phyloP scores from a whole-genome alignment of 2,113 vertebrate species.

The Aldabrachelys gigantea region DNA sequence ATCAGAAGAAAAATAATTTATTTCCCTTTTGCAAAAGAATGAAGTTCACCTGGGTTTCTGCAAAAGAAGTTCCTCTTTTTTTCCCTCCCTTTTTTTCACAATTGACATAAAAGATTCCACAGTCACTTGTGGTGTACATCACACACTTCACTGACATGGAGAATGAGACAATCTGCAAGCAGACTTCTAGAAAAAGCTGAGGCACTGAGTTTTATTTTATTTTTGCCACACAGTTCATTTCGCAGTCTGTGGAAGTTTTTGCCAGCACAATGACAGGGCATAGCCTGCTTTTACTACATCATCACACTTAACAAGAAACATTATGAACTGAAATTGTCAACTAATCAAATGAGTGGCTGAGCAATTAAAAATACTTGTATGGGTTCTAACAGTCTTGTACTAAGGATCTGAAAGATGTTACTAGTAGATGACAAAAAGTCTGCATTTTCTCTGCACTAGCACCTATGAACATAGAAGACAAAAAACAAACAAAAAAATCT shows the following conservation, averaged over 20 bases:
- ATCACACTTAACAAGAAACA: background rate
- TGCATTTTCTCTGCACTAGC: background rate
- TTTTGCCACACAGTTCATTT: slow-evolving; percentile 22
- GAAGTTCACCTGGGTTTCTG: slow-evolving; percentile 52
- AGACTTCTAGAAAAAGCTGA: slow-evolving; percentile 26
- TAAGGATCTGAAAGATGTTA: background rate
- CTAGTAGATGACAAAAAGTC: background rate
- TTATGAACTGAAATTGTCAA: slow-evolving; percentile 1
- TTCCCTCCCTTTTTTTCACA: rapidly evolving
- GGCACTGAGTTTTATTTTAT: background rate
- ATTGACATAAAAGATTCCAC: slow-evolving; percentile 14
- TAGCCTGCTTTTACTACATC: background rate
- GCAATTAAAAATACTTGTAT: background rate
- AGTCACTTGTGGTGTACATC: slow-evolving; percentile 21
- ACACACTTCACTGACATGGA: background rate
- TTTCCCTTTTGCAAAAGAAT: slow-evolving; percentile 56
- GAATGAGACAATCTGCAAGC: slow-evolving; percentile 19
- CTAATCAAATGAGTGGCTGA: slow-evolving; percentile 21
- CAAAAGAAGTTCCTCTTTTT: background rate
- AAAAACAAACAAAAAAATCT: background rate
- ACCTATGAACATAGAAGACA: rapidly evolving
- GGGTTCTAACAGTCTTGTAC: background rate
- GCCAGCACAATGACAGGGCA: background rate
- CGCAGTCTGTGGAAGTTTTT: slow-evolving; percentile 18
- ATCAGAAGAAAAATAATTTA: slow-evolving; percentile 38